Evolutionary conservation across 2,797 vertebrate species (phyloP).

Genomic region (Sebastes elongatus): DNA sequence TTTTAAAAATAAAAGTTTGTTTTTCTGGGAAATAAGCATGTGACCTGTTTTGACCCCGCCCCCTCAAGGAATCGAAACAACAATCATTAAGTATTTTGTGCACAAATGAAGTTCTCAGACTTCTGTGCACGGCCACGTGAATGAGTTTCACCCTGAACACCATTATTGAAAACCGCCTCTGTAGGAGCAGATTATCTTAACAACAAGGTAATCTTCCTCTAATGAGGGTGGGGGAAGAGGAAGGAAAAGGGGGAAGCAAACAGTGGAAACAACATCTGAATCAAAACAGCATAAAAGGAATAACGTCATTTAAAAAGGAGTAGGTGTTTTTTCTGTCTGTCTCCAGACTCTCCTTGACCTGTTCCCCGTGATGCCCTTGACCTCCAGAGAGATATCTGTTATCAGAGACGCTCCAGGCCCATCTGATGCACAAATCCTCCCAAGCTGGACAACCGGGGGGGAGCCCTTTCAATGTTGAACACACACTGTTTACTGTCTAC

Average conservation of each 20-base stretch:
- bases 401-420: slow-evolving; percentile 27
- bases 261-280: background rate
- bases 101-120: background rate
- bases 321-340: background rate
- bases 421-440: slow-evolving; percentile 45
- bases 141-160: background rate
- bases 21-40: background rate
- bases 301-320: background rate
- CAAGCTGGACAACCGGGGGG: slow-evolving; percentile 8
- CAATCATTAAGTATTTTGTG: background rate
- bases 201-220: slow-evolving; percentile 19
- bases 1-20: background rate
- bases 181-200: slow-evolving; percentile 13
- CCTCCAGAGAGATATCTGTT: slow-evolving; percentile 23
- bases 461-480: background rate
- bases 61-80: background rate
- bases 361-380: slow-evolving; percentile 34
- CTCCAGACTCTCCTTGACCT: slow-evolving; percentile 15
- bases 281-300: background rate
- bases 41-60: background rate
- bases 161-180: slow-evolving; percentile 28
- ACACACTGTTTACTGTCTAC: background rate
- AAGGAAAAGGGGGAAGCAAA: background rate
- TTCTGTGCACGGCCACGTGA: background rate
- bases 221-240: background rate